A percentile compares a stretch with the other conserved stretches of the same genome.
Conservation (phyloP, 1,140 invertebrate species). For the Plutomurus gul region DNA sequence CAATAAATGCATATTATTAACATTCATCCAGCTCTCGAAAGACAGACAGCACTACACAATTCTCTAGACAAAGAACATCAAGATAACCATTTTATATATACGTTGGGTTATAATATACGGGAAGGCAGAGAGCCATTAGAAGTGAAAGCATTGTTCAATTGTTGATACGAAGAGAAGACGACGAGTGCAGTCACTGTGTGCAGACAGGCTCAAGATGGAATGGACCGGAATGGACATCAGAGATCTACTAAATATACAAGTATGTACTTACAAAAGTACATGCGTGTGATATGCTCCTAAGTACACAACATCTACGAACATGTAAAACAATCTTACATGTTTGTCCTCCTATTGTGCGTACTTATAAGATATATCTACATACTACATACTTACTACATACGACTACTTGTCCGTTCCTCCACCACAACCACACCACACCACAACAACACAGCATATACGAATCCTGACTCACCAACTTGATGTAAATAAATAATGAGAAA, state of each 20-base stretch:
- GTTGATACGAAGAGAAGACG: too few relatives aligned
- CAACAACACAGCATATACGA: background rate
- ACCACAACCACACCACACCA: background rate
- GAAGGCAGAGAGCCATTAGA: background rate
- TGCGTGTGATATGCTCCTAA: background rate
- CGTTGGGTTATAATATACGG: background rate
- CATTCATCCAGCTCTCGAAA: background rate
- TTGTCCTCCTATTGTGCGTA: too few relatives aligned
- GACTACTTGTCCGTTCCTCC: too few relatives aligned
- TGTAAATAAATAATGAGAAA: conserved; percentile 15
- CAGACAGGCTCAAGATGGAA: too few relatives aligned
- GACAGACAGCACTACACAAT: background rate
- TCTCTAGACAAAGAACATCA: conserved; percentile 13
- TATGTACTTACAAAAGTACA: too few relatives aligned
- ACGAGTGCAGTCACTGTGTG: too few relatives aligned
- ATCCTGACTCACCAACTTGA: background rate
- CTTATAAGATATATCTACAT: too few relatives aligned
- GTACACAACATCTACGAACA: background rate
- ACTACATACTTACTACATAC: too few relatives aligned
- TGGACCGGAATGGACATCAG: too few relatives aligned
- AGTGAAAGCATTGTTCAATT: background rate
- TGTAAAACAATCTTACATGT: too few relatives aligned
- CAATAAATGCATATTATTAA: conserved; percentile 23
- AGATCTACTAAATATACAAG: too few relatives aligned
- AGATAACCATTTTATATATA: background rate